phyloP scores from a whole-genome alignment of 1,140 invertebrate species.

The Subanguina moxae region DNA sequence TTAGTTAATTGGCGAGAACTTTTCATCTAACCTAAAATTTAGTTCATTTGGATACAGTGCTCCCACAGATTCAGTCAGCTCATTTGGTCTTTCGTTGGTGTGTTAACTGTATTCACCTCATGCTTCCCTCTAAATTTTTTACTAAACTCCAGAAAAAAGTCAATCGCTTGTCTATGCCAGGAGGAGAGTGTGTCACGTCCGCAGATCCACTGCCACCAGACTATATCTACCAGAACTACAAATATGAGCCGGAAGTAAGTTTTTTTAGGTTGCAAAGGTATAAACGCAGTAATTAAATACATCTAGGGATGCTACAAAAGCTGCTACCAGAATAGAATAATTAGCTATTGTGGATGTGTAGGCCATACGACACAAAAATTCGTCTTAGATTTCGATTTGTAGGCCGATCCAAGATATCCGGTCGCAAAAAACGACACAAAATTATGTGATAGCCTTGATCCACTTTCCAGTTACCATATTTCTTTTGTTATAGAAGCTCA shows the following conservation, averaged over 20 bases:
- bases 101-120: conserved; percentile 10
- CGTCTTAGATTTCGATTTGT: not conserved
- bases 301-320: conserved; percentile 54
- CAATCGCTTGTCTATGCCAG: conserved; percentile 40
- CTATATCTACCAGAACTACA: conserved; percentile 53
- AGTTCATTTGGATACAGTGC: conserved; percentile 48
- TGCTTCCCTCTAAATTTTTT: not conserved
- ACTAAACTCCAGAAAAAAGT: conserved; percentile 48
- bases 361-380: conserved; percentile 37
- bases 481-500: not conserved
- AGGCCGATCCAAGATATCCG: conserved; percentile 41
- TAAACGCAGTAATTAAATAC: conserved; percentile 7
- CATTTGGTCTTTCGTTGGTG: conserved; percentile 46
- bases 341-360: conserved; percentile 45
- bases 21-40: not conserved
- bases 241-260: conserved; percentile 56
- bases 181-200: conserved; percentile 46
- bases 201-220: conserved; percentile 29
- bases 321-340: conserved; percentile 54
- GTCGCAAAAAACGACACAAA: conserved; percentile 44
- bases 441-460: conserved; percentile 46
- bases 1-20: not conserved
- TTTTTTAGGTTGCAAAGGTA: not conserved
- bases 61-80: conserved; percentile 47
- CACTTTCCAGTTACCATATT: conserved; percentile 14